Percentiles rank a stretch among this genome's conserved stretches.
Conservation (phyloP, 2,888 invertebrate genomes). For the Drosophila mimica region DNA sequence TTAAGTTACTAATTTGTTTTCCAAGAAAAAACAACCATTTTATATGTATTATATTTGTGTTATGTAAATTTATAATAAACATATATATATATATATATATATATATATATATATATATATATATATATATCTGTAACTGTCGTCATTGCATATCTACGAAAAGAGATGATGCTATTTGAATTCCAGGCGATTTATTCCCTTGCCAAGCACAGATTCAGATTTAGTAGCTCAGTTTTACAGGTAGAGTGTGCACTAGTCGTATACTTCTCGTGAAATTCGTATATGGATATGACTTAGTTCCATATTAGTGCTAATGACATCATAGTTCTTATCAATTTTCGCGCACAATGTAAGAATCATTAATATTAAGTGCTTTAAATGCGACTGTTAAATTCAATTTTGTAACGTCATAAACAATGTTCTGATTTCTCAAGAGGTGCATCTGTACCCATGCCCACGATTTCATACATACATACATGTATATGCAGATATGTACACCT, state of each 20-base stretch:
- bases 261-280: neutral
- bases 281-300: slow-evolving; percentile 10
- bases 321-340: slow-evolving; percentile 30
- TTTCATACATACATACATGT: neutral
- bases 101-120: neutral
- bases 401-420: slow-evolving; percentile 12
- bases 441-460: neutral
- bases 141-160: neutral
- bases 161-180: neutral
- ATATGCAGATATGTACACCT: neutral
- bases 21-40: neutral
- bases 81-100: neutral
- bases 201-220: neutral
- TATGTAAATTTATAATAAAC: neutral
- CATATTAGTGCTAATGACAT: slow-evolving; percentile 27
- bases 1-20: too few species aligned
- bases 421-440: slow-evolving; percentile 11
- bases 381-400: neutral
- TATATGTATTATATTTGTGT: neutral
- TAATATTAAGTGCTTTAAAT: slow-evolving; percentile 11
- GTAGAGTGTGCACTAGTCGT: neutral
- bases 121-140: neutral
- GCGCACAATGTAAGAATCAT: slow-evolving; percentile 3
- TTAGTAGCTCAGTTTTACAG: neutral
- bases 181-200: neutral